Conservation (phyloP, 1,140 invertebrate genomes). For the Globodera rostochiensis region DNA sequence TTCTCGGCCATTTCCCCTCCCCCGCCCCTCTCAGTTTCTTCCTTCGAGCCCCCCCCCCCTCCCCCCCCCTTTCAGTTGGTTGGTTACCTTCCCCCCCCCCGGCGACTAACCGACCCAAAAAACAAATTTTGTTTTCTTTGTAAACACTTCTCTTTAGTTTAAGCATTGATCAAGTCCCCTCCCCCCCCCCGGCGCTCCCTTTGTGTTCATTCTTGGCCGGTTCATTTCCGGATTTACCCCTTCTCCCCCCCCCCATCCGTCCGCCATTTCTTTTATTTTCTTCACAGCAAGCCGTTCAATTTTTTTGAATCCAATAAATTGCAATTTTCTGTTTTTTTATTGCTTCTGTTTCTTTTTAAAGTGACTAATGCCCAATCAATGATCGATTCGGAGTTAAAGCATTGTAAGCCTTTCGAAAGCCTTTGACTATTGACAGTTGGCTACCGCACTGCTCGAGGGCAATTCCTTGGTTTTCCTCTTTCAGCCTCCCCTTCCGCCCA, state of each 20-base stretch:
- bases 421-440: background rate
- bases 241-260: too few relatives aligned
- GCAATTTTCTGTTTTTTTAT: background rate
- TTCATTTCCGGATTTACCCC: background rate
- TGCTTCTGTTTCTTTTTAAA: background rate
- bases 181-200: background rate
- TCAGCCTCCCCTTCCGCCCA: too few relatives aligned
- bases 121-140: background rate
- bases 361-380: slow-evolving; percentile 13
- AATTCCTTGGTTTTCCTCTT: background rate
- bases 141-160: background rate
- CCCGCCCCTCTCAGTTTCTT: background rate
- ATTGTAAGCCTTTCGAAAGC: background rate
- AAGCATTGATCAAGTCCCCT: background rate
- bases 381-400: background rate
- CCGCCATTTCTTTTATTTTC: background rate
- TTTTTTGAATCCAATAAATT: background rate
- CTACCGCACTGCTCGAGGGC: background rate
- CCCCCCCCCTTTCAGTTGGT: background rate
- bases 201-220: background rate
- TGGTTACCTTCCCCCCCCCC: background rate
- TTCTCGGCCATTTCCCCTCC: background rate
- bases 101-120: background rate
- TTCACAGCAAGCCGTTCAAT: background rate
- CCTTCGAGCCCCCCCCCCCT: background rate